Percentiles rank a stretch among this genome's conserved stretches.
Conservation (phyloP, 2,797 vertebrate species). For the Babyrousa celebensis region DNA sequence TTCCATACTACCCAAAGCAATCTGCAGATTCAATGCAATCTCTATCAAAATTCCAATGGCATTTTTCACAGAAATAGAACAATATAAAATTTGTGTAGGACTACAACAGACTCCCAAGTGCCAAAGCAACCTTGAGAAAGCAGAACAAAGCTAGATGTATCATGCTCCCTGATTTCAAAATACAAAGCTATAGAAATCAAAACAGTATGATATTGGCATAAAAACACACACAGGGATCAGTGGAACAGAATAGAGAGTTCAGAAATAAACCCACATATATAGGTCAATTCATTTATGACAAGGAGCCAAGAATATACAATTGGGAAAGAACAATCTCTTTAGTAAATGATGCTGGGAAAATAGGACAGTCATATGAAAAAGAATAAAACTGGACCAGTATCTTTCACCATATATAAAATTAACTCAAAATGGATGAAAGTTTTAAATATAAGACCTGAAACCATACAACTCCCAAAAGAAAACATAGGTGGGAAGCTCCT, state of each 20-base stretch:
- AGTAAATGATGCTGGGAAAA: neutral
- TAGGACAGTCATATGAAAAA: neutral
- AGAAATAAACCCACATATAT: neutral
- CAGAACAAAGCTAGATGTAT: neutral
- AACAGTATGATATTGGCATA: neutral
- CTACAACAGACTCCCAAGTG: neutral
- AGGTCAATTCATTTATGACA: neutral
- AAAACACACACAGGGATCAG: neutral
- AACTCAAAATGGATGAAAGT: neutral
- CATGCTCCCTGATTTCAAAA: neutral
- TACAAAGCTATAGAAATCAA: neutral
- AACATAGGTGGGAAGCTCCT: neutral
- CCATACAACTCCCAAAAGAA: neutral
- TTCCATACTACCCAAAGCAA: neutral
- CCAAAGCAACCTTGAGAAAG: neutral
- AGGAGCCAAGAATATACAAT: neutral
- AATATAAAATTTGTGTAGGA: neutral
- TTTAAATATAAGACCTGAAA: neutral
- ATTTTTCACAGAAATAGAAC: neutral
- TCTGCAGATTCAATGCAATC: neutral
- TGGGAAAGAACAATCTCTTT: neutral
- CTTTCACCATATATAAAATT: neutral
- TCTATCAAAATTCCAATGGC: slow-evolving; percentile 2
- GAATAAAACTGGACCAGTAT: neutral
- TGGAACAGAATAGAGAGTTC: neutral